phyloP scores from a whole-genome alignment of 2,113 vertebrate genomes.

The Equus przewalskii region DNA sequence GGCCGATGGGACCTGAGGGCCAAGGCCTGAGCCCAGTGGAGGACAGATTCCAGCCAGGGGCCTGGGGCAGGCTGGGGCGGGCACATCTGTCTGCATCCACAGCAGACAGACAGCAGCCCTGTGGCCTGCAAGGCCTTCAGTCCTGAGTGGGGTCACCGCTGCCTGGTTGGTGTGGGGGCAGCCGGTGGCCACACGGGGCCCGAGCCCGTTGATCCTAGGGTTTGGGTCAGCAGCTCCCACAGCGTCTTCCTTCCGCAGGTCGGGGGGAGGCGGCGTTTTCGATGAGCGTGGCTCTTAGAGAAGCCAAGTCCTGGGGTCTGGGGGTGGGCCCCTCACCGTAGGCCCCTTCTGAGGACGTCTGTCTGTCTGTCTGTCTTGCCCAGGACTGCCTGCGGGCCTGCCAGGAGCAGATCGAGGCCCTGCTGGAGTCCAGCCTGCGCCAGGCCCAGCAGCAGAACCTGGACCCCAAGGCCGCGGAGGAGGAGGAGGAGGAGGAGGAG shows the following conservation, averaged over 20 bases:
- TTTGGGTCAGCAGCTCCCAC: rapidly evolving
- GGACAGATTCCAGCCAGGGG: background rate
- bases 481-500: conserved; percentile 95
- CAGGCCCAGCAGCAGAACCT: conserved; percentile 95
- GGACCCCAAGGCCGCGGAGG: conserved; percentile 95
- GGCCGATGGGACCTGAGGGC: background rate
- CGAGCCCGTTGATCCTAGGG: background rate
- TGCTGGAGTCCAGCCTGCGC: conserved; percentile 97
- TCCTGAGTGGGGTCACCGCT: background rate
- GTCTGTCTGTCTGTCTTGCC: background rate
- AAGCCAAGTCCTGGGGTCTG: rapidly evolving
- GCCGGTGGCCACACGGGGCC: background rate
- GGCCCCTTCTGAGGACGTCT: background rate
- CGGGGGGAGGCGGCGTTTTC: too few species aligned
- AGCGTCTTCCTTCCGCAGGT: background rate
- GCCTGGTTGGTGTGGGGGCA: too few species aligned
- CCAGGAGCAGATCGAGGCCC: conserved; percentile 98
- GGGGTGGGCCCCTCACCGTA: background rate
- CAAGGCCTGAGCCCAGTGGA: background rate
- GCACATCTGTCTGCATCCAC: background rate
- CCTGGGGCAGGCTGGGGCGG: rapidly evolving
- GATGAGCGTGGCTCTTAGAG: too few species aligned
- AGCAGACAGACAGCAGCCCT: background rate
- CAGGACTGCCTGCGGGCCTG: conserved; percentile 98
- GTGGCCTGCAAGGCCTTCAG: background rate